Evolutionary conservation across 2,888 invertebrate genomes (phyloP).

Genomic region (Caenorhabditis sinica): DNA sequence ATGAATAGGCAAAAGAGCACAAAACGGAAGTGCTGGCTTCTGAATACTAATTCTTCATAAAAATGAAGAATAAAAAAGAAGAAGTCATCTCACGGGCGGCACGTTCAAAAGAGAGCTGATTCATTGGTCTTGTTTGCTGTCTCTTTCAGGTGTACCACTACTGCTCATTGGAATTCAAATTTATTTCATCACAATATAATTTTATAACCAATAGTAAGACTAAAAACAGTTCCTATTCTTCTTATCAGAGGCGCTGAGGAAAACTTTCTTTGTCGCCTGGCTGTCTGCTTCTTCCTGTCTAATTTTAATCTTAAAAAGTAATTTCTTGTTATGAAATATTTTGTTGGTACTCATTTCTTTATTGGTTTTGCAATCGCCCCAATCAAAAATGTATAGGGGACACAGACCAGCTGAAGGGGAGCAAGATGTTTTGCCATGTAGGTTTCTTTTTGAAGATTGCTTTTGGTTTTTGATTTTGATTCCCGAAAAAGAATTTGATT

Average conservation of each 20-base stretch:
- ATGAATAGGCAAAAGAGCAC: conserved; percentile 11
- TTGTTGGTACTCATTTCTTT: background rate
- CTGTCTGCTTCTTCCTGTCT: conserved; percentile 13
- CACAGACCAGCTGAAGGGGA: conserved; percentile 12
- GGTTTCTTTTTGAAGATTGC: conserved; percentile 8
- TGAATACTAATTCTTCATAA: conserved; percentile 55
- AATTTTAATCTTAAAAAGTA: background rate
- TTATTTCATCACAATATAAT: background rate
- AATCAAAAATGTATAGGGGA: conserved; percentile 26
- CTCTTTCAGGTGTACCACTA: background rate
- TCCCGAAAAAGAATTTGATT: conserved; percentile 8
- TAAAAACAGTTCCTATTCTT: conserved; percentile 28
- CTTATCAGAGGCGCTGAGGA: background rate
- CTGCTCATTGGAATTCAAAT: conserved; percentile 5
- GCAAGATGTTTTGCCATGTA: conserved; percentile 17
- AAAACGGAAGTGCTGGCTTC: conserved; percentile 36
- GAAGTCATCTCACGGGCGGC: conserved; percentile 27
- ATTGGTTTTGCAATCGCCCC: background rate
- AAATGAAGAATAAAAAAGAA: conserved; percentile 5
- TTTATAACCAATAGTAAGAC: background rate
- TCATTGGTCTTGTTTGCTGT: conserved; percentile 42
- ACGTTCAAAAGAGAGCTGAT: conserved; percentile 46
- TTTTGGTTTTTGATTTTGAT: background rate
- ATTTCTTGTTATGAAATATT: conserved; percentile 23
- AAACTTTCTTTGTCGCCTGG: conserved; percentile 10